phyloP scores from a whole-genome alignment of 2,797 vertebrate genomes.

The Chaetophractus vellerosus region DNA sequence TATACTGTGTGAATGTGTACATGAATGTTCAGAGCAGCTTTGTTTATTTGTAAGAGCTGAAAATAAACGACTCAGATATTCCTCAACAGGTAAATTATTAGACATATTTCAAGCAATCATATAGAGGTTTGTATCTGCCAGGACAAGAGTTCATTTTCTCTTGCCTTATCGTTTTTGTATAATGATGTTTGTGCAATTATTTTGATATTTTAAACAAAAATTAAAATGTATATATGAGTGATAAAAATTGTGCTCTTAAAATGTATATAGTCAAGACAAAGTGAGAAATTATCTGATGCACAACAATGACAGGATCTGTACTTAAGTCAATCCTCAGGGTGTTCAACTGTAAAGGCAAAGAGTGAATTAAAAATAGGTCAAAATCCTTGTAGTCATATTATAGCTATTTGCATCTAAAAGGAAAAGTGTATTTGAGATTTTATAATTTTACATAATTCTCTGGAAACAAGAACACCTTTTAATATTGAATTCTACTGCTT shows the following conservation, averaged over 20 bases:
- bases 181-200: not conserved
- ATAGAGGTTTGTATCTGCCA: rapidly evolving
- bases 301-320: not conserved
- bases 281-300: not conserved
- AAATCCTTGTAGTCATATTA: not conserved
- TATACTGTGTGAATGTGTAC: not conserved
- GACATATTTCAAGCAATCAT: not conserved
- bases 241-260: not conserved
- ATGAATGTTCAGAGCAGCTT: not conserved
- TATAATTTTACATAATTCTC: not conserved
- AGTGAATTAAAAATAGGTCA: not conserved
- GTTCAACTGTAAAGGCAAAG: not conserved
- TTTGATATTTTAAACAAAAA: not conserved
- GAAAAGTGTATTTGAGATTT: not conserved
- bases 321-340: not conserved
- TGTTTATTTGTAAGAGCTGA: not conserved
- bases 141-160: too few relatives aligned
- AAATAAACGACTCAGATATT: not conserved
- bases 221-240: not conserved
- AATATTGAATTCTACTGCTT: not conserved
- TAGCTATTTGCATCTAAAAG: not conserved
- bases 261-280: not conserved
- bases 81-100: not conserved
- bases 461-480: not conserved
- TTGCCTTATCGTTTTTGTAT: not conserved